Conservation (phyloP, 2,888 invertebrate genomes). For the Drosophila pseudotakahashii region DNA sequence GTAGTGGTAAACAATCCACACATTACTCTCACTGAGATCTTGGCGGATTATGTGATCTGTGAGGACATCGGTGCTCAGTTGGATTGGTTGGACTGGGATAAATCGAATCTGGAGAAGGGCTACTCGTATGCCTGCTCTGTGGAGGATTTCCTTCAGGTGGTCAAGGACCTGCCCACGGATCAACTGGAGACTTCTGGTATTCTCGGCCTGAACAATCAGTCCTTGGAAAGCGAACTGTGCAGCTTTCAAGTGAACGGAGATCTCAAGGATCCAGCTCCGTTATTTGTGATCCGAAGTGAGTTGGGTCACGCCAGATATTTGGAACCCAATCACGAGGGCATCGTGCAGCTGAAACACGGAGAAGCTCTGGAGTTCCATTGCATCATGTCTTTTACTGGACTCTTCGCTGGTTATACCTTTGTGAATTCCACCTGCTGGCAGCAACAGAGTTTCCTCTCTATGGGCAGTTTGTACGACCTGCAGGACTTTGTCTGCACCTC, state of each 20-base stretch:
- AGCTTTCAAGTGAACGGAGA: constrained; percentile 66
- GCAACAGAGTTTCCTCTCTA: constrained; percentile 64
- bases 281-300: constrained; percentile 84
- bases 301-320: constrained; percentile 46
- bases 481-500: constrained; percentile 79
- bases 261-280: constrained; percentile 86
- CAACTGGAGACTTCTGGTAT: constrained; percentile 57
- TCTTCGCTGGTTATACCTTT: constrained; percentile 54
- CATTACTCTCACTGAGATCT: constrained; percentile 57
- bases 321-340: constrained; percentile 60
- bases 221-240: constrained; percentile 25
- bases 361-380: constrained; percentile 62
- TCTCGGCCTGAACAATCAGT: constrained; percentile 39
- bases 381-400: constrained; percentile 49
- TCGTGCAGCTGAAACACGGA: constrained; percentile 52
- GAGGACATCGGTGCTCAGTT: constrained; percentile 66
- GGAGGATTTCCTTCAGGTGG: constrained; percentile 59
- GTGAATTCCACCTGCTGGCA: constrained; percentile 76
- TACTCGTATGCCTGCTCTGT: constrained; percentile 73
- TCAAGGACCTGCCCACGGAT: constrained; percentile 56
- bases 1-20: constrained; percentile 84
- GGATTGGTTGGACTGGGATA: constrained; percentile 69
- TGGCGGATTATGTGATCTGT: constrained; percentile 68
- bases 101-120: constrained; percentile 49
- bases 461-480: constrained; percentile 72